phyloP scores from a whole-genome alignment of 2,888 invertebrate species.

The Drosophila subquinaria region DNA sequence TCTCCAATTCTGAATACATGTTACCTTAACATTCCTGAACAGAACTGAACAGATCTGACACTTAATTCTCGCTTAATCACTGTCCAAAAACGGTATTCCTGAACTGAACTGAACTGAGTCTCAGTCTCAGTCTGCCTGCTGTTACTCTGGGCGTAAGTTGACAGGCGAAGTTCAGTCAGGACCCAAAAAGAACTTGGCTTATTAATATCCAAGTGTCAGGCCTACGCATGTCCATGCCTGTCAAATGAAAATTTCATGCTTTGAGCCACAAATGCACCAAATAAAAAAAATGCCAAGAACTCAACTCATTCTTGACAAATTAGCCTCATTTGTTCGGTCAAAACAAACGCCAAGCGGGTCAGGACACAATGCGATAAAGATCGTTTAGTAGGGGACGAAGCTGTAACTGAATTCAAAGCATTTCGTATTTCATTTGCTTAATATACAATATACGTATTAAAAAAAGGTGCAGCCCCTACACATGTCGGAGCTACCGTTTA shows the following conservation, averaged over 20 bases:
- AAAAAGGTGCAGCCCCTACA: conserved; percentile 47
- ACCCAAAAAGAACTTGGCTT: conserved; percentile 57
- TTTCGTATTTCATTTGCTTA: conserved; percentile 57
- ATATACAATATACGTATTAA: conserved; percentile 19
- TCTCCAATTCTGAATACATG: neutral
- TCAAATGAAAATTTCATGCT: conserved; percentile 77
- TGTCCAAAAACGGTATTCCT: conserved; percentile 69
- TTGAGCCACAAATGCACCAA: conserved; percentile 20
- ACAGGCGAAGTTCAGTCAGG: conserved; percentile 62
- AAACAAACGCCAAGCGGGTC: conserved; percentile 73
- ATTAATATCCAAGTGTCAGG: conserved; percentile 61
- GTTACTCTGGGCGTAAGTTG: conserved; percentile 65
- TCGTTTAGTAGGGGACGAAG: conserved; percentile 52
- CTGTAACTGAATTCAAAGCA: conserved; percentile 51
- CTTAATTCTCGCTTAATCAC: conserved; percentile 81
- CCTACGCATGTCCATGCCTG: conserved; percentile 65
- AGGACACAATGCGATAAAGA: conserved; percentile 77
- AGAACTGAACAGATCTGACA: conserved; percentile 44
- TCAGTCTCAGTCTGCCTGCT: conserved; percentile 55
- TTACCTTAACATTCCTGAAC: conserved; percentile 14
- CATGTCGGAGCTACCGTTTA: conserved; percentile 58
- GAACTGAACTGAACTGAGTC: conserved; percentile 7
- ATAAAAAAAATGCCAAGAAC: conserved; percentile 34
- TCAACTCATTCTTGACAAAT: conserved; percentile 81
- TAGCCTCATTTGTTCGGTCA: conserved; percentile 85